Base-by-base conservation (phyloP, 2,797 vertebrate genomes). In the Dallia pectoralis region DNA sequence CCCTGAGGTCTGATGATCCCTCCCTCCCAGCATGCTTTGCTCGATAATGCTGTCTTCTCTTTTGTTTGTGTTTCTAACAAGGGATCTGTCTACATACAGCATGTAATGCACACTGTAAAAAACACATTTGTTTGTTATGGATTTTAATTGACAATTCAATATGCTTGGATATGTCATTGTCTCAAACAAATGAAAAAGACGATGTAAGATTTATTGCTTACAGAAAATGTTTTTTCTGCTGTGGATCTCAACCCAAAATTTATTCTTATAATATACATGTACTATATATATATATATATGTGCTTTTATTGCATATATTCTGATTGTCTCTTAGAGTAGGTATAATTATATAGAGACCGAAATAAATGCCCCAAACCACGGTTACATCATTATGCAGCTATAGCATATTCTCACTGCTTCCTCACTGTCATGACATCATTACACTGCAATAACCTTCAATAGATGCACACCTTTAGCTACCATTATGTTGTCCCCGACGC, bases 11-110 rank as follows among this genome's bases (percentile, higher is more conserved):
- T 72, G 63, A 32, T 69, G 29, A 69, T 59, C 71, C 74, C 25
- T 25, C 53, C 49, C 27, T 8, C 62, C 33, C 47, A 63, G 68
- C 79, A 77, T 80, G 75, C 15, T 47, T 36, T 40, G 36, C 36
- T 27, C n/a, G 16, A 27, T 69, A 74, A 74, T 63, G 67, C 62
- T 67, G 36, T 48, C 25, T 33, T 63, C 11, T 64, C 44, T 49
- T 59, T 8, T 48, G 36, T 29, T 44, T 73, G 22, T 77, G 40
- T 22, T 69, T 16, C 62, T 15, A 30, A 3, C 15, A 2, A 30
- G 32, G 15, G 32, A 16, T 19, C 15, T 27, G 30, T 63, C 16
- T 33, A 33, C 1, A 32, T 64, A 44, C 40, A 44, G 40, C 40
- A 25, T 63, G 61, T 64, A 64, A 64, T 19, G 30, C 62, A 30